Evolutionary conservation across 1,140 invertebrate genomes (phyloP).

Genomic region (Aphis craccivora): DNA sequence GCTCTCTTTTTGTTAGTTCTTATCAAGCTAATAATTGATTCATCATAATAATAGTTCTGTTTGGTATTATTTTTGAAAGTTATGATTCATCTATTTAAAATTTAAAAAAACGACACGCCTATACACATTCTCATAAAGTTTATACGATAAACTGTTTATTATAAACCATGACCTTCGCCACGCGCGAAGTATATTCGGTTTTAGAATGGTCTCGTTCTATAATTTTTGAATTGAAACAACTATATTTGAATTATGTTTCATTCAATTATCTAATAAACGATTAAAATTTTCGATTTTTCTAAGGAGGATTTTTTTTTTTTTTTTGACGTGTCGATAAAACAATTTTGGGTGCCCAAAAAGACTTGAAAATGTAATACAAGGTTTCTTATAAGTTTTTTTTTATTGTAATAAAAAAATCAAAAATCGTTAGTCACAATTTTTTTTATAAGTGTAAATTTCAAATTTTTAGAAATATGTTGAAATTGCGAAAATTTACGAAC

Average conservation of each 20-base stretch:
- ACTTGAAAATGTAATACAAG: no score
- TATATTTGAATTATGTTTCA: neutral
- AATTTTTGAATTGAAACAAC: neutral
- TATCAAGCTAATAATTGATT: neutral
- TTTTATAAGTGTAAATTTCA: no score
- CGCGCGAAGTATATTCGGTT: neutral
- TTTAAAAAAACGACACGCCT: neutral
- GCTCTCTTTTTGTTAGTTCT: neutral
- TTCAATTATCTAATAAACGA: no score
- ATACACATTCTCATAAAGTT: neutral
- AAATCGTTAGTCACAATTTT: no score
- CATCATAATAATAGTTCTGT: neutral
- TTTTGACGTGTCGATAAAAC: no score
- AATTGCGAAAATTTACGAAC: no score
- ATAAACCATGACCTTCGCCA: neutral
- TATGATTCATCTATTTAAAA: slow-evolving; percentile 30
- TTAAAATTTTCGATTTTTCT: no score
- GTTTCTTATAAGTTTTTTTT: no score
- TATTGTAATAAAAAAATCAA: no score
- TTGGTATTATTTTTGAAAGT: neutral
- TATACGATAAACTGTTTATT: neutral
- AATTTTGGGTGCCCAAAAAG: no score
- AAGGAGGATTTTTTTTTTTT: no score
- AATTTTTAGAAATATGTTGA: no score
- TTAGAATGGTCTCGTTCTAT: neutral